These are phyloP conservation scores for Helicoverpa armigera DNA, from an alignment of 1,140 invertebrate genomes.

Conservation along the genomic window DNA sequence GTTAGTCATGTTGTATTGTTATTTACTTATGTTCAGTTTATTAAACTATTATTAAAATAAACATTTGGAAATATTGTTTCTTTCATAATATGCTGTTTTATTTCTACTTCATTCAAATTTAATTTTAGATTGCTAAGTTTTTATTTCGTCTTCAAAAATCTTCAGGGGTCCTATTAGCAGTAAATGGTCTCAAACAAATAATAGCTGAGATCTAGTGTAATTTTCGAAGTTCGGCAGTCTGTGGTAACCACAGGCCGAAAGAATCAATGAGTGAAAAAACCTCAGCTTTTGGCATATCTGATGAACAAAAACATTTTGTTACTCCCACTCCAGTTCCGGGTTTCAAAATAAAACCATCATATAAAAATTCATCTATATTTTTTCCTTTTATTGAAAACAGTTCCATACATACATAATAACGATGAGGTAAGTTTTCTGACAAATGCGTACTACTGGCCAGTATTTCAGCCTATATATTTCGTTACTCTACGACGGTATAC, in stretches of 20 bases:
- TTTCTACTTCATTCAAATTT: constrained; percentile 5
- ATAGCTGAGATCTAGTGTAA: too few species aligned
- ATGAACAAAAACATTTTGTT: too few species aligned
- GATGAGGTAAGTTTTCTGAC: background rate
- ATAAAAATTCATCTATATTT: constrained; percentile 11
- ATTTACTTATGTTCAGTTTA: constrained; percentile 31
- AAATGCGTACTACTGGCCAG: constrained; percentile 3
- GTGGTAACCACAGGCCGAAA: too few species aligned
- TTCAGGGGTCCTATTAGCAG: too few species aligned
- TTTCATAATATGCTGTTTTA: constrained; percentile 37
- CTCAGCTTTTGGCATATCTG: too few species aligned
- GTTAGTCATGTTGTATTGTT: constrained; percentile 24
- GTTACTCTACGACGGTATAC: too few species aligned
- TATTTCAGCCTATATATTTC: background rate
- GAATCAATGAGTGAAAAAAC: too few species aligned
- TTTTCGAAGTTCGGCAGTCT: too few species aligned
- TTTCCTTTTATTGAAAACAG: constrained; percentile 7
- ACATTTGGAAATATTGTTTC: constrained; percentile 40
- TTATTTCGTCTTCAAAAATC: too few species aligned
- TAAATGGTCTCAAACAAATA: too few species aligned
- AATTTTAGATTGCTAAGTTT: too few species aligned
- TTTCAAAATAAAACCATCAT: constrained; percentile 6
- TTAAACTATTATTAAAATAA: constrained; percentile 21
- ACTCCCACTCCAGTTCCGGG: too few species aligned
- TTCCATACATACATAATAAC: background rate